phyloP scores from a whole-genome alignment of 2,113 vertebrate genomes.

The Rhinogobius similis region DNA sequence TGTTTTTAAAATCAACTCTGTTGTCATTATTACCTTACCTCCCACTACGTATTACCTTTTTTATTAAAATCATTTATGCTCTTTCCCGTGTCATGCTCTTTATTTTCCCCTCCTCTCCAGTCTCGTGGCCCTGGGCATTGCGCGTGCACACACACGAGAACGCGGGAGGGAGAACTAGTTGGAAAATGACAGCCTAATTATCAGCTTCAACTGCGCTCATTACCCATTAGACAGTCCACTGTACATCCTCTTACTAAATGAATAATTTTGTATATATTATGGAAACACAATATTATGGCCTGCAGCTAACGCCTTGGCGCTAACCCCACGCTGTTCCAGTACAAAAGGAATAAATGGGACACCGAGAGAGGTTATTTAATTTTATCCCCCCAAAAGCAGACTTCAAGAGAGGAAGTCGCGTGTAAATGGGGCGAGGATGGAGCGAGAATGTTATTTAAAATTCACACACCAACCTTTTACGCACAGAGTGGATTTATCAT shows the following conservation, averaged over 20 bases:
- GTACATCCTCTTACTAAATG: conserved; percentile 82
- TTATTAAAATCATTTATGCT: conserved; percentile 53
- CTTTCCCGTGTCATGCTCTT: conserved; percentile 39
- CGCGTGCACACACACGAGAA: conserved; percentile 1
- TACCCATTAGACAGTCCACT: conserved; percentile 83
- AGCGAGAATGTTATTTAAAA: conserved; percentile 41
- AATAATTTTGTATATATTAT: conserved; percentile 86
- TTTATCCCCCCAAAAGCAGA: conserved; percentile 69
- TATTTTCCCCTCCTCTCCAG: conserved; percentile 36
- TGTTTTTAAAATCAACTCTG: background rate
- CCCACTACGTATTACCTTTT: conserved; percentile 27
- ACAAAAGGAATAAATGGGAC: conserved; percentile 81
- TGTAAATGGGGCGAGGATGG: conserved; percentile 55
- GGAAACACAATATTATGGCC: conserved; percentile 80
- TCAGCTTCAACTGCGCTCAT: conserved; percentile 79
- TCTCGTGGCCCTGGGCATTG: conserved; percentile 66
- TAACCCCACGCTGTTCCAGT: conserved; percentile 77
- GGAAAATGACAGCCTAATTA: conserved; percentile 84
- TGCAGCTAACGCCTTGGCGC: conserved; percentile 76
- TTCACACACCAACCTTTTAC: conserved; percentile 71
- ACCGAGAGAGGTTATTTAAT: conserved; percentile 82
- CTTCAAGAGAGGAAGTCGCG: conserved; percentile 68
- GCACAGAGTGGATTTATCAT: conserved; percentile 28
- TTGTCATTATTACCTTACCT: conserved; percentile 39
- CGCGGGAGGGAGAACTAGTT: conserved; percentile 68